These are phyloP conservation scores for Laticauda laticaudata DNA, from an alignment of 2,113 vertebrate genomes.

Conservation along the genomic window DNA sequence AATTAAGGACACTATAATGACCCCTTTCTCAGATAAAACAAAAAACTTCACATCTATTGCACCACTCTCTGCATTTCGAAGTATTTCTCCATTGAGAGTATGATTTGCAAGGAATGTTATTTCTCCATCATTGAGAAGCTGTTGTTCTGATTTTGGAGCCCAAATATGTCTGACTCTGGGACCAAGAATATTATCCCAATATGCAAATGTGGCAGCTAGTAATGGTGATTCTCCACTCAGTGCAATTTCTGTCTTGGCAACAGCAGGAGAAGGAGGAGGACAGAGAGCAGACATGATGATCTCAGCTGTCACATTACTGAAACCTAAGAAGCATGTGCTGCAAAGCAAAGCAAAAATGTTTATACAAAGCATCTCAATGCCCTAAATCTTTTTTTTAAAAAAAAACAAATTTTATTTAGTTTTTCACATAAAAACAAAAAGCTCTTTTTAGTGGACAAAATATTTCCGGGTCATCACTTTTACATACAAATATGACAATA, in stretches of 20 bases:
- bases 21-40: constrained; percentile 92
- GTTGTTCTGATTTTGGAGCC: constrained; percentile 86
- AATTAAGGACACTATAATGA: constrained; percentile 95
- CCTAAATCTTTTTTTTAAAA: not conserved
- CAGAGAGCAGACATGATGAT: constrained; percentile 85
- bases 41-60: constrained; percentile 98
- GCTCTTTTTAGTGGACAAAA: too few species aligned
- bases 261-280: constrained; percentile 93
- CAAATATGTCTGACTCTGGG: constrained; percentile 95
- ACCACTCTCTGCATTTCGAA: constrained; percentile 92
- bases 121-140: constrained; percentile 89
- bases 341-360: not conserved
- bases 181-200: constrained; percentile 99
- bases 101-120: constrained; percentile 97
- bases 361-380: not conserved
- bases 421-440: too few species aligned
- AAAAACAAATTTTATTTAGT: too few species aligned
- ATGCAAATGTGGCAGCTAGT: constrained; percentile 94
- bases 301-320: constrained; percentile 14
- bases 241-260: constrained; percentile 90
- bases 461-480: too few species aligned
- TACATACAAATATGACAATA: too few species aligned
- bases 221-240: constrained; percentile 90
- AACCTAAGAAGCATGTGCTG: constrained; percentile 47
- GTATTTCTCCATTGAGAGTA: constrained; percentile 95